Evolutionary conservation across 2,797 vertebrate genomes (phyloP).

Genomic region (Gymnoscopelus braueri): DNA sequence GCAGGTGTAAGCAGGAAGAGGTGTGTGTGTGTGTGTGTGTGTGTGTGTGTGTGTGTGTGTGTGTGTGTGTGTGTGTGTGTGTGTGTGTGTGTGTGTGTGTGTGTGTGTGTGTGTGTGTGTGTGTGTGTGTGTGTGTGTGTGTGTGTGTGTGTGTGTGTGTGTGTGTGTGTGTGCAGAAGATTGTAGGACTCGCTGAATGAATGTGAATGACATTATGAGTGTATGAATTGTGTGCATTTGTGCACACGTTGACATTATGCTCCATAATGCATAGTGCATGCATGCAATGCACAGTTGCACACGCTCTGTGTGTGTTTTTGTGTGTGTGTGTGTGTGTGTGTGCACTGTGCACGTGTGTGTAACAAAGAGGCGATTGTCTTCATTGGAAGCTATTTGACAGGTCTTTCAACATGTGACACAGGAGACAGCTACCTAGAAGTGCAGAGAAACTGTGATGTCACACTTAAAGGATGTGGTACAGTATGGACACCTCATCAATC

Average conservation of each 20-base stretch:
- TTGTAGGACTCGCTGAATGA: not conserved
- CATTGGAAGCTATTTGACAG: constrained; percentile 44
- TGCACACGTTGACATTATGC: not conserved
- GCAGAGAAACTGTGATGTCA: constrained; percentile 14
- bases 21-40: not conserved
- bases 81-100: not conserved
- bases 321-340: not conserved
- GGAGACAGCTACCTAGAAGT: constrained; percentile 29
- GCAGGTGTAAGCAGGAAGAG: constrained; percentile 23
- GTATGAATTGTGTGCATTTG: constrained; percentile 6
- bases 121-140: no score
- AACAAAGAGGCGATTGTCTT: constrained; percentile 42
- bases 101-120: not conserved
- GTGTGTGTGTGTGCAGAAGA: not conserved
- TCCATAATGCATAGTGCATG: not conserved
- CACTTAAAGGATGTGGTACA: not conserved
- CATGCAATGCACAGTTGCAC: not conserved
- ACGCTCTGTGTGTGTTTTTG: not conserved
- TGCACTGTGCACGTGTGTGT: not conserved
- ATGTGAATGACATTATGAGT: not conserved
- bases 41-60: constrained; percentile 5
- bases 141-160: not conserved
- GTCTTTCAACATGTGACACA: constrained; percentile 45
- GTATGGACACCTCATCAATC: not conserved
- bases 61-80: not conserved